Conservation (phyloP, 53 echinoderm and acorn worm species). For the Hippasteria phrygiana region DNA sequence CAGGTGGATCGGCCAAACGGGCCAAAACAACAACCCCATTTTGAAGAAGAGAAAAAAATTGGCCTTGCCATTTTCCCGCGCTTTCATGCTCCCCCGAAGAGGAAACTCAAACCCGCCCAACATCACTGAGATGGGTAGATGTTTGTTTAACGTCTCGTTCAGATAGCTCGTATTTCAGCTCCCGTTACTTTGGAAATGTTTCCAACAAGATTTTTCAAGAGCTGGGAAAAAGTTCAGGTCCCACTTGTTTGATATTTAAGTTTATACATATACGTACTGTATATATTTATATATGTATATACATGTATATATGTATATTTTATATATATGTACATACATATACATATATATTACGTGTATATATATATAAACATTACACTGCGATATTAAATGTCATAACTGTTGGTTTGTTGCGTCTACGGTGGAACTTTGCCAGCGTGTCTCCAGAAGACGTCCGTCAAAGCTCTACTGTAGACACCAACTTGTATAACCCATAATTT, state of each 20-base stretch:
- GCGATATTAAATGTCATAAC: constrained; percentile 7
- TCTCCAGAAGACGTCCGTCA: constrained; percentile 16
- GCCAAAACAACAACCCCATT: not conserved
- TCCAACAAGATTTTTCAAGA: not conserved
- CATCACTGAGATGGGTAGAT: constrained; percentile 15
- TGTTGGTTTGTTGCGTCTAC: constrained; percentile 48
- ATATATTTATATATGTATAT: constrained; percentile 56
- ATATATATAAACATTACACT: constrained; percentile 54
- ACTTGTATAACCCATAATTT: constrained; percentile 9
- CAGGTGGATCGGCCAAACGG: not conserved
- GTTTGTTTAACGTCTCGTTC: constrained; percentile 64
- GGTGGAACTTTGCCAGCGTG: not conserved
- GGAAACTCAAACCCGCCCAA: constrained; percentile 11
- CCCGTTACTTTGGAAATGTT: not conserved
- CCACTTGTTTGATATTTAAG: not conserved
- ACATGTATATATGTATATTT: constrained; percentile 64
- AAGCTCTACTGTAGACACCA: constrained; percentile 8
- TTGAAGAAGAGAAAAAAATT: not conserved
- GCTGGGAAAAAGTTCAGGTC: not conserved
- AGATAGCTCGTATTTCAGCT: constrained; percentile 35
- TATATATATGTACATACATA: constrained; percentile 53
- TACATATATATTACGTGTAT: constrained; percentile 66
- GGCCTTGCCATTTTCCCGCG: constrained; percentile 21
- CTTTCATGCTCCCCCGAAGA: not conserved
- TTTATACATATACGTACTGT: constrained; percentile 34